phyloP scores from a whole-genome alignment of 2,888 invertebrate genomes.

The Metalampra italica region DNA sequence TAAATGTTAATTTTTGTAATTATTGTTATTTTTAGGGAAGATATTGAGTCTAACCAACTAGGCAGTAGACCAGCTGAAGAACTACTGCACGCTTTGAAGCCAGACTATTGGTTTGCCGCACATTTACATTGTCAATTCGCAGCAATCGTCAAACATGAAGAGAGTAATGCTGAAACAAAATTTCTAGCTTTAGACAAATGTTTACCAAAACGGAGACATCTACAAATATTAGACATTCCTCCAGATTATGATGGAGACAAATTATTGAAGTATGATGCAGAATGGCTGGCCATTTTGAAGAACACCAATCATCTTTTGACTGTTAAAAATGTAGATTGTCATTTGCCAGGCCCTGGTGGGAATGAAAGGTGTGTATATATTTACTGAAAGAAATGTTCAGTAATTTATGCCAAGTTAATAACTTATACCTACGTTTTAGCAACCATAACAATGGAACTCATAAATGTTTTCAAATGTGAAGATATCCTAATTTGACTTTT shows the following conservation, averaged over 20 bases:
- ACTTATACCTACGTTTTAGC: no score
- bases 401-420: no score
- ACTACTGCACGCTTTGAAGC: constrained; percentile 87
- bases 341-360: constrained; percentile 89
- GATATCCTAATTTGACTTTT: no score
- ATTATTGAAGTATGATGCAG: constrained; percentile 70
- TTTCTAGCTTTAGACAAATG: constrained; percentile 99
- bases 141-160: constrained; percentile 88
- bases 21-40: constrained; percentile 77
- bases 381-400: no score
- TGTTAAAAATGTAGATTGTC: constrained; percentile 82
- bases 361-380: constrained; percentile 82
- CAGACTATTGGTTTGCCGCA: constrained; percentile 97
- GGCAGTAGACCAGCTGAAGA: constrained; percentile 93
- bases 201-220: constrained; percentile 90
- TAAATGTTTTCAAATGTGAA: no score
- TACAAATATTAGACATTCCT: constrained; percentile 88
- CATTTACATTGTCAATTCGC: constrained; percentile 98
- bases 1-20: no score
- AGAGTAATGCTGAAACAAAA: constrained; percentile 77
- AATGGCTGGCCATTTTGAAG: constrained; percentile 92
- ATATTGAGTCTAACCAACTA: constrained; percentile 88
- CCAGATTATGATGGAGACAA: constrained; percentile 73
- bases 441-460: no score
- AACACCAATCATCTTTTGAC: constrained; percentile 91